phyloP scores from a whole-genome alignment of 1,140 invertebrate genomes.

The Eumaeus atala region DNA sequence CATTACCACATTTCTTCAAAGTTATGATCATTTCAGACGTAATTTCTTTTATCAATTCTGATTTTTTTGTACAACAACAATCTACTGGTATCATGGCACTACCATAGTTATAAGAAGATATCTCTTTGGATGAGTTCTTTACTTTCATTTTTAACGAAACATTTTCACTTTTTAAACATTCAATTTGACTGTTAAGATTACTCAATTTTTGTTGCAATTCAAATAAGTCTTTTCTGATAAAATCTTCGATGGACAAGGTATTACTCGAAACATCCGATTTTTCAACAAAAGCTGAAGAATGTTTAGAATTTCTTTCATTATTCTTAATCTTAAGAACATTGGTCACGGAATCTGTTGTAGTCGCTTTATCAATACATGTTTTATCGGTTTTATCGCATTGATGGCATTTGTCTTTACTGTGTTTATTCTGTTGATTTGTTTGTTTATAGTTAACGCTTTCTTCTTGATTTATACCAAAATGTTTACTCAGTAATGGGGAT shows the following conservation, averaged over 20 bases:
- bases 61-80: constrained; percentile 17
- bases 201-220: constrained; percentile 34
- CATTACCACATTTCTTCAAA: constrained; percentile 53
- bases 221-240: constrained; percentile 33
- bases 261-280: background rate
- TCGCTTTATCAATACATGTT: constrained; percentile 18
- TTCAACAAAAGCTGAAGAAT: background rate
- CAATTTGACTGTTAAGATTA: constrained; percentile 40
- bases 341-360: constrained; percentile 21
- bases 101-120: background rate
- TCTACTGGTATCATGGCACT: background rate
- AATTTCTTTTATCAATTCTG: constrained; percentile 27
- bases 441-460: background rate
- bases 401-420: background rate
- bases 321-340: background rate
- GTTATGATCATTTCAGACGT: constrained; percentile 65
- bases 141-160: constrained; percentile 39
- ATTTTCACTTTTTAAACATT: constrained; percentile 46
- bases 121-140: constrained; percentile 24
- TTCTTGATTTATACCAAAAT: background rate
- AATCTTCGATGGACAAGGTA: constrained; percentile 12
- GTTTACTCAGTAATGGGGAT: constrained; percentile 19
- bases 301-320: background rate
- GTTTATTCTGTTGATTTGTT: background rate
- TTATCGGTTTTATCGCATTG: background rate